A percentile compares a stretch with the other conserved stretches of the same genome.
Evolutionary conservation across 2,888 invertebrate genomes (phyloP).

Genomic region (Meiosimyza decipiens): DNA sequence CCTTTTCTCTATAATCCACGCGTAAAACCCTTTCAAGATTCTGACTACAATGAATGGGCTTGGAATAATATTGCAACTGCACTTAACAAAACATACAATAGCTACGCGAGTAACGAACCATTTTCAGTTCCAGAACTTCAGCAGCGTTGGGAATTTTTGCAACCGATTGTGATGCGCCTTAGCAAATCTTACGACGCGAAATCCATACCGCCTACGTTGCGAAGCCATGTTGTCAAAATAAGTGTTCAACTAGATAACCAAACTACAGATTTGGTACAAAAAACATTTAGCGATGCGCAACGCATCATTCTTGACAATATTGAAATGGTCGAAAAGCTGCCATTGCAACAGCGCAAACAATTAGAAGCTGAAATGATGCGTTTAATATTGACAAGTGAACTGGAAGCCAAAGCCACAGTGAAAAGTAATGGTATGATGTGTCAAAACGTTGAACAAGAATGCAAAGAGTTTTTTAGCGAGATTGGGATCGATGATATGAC

Average conservation of each 20-base stretch:
- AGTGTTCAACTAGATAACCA: conserved; percentile 36
- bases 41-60: conserved; percentile 46
- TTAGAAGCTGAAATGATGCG: conserved; percentile 55
- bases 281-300: conserved; percentile 21
- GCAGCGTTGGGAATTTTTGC: conserved; percentile 51
- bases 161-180: conserved; percentile 46
- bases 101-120: conserved; percentile 21
- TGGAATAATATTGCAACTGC: conserved; percentile 45
- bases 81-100: conserved; percentile 44
- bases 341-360: conserved; percentile 40
- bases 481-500: conserved; percentile 48
- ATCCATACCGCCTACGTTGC: conserved; percentile 46
- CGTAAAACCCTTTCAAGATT: conserved; percentile 42
- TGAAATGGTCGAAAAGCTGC: conserved; percentile 42
- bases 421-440: conserved; percentile 17
- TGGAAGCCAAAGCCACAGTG: conserved; percentile 34
- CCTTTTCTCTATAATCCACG: conserved; percentile 46
- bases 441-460: conserved; percentile 43
- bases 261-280: conserved; percentile 24
- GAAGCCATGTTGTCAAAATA: conserved; percentile 45
- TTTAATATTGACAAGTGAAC: conserved; percentile 49
- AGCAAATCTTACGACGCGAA: conserved; percentile 42
- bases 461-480: conserved; percentile 45
- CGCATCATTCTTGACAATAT: conserved; percentile 45
- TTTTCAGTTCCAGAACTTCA: conserved; percentile 49